Percentiles rank a stretch among this genome's conserved stretches.
These are phyloP conservation scores for Phoxinus dragarum DNA, from an alignment of 2,797 vertebrate species.

Conservation along the genomic window DNA sequence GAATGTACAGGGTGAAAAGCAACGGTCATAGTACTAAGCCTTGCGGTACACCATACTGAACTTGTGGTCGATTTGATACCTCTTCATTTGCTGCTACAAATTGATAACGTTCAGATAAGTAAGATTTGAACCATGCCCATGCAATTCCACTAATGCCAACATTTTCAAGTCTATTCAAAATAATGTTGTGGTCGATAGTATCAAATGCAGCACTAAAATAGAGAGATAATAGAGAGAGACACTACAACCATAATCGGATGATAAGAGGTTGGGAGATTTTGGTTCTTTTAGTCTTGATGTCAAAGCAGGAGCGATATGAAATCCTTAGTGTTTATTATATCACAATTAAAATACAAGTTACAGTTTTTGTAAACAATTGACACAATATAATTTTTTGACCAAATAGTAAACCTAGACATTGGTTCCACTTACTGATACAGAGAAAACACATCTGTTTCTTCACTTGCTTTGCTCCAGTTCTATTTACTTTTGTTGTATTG, in stretches of 20 bases:
- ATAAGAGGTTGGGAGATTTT: neutral
- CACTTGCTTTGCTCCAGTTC: neutral
- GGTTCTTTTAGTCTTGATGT: neutral
- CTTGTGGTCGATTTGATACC: neutral
- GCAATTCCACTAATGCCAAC: too few relatives aligned
- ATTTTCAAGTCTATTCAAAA: too few relatives aligned
- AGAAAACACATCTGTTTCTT: neutral
- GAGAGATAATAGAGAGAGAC: too few relatives aligned
- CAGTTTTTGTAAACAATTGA: neutral
- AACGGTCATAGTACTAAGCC: too few relatives aligned
- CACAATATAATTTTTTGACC: neutral
- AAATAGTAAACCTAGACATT: neutral
- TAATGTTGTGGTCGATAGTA: too few relatives aligned
- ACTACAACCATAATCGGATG: too few relatives aligned
- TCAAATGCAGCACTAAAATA: too few relatives aligned
- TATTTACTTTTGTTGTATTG: neutral
- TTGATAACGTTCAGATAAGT: too few relatives aligned
- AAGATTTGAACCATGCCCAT: too few relatives aligned
- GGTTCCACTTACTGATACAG: neutral
- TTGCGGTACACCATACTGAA: neutral
- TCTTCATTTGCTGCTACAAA: neutral
- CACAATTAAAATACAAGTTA: neutral
- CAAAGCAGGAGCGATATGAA: neutral
- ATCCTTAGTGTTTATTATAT: neutral
- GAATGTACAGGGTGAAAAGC: too few relatives aligned